phyloP scores from a whole-genome alignment of 2,888 invertebrate species.

The Acleris sparsana region DNA sequence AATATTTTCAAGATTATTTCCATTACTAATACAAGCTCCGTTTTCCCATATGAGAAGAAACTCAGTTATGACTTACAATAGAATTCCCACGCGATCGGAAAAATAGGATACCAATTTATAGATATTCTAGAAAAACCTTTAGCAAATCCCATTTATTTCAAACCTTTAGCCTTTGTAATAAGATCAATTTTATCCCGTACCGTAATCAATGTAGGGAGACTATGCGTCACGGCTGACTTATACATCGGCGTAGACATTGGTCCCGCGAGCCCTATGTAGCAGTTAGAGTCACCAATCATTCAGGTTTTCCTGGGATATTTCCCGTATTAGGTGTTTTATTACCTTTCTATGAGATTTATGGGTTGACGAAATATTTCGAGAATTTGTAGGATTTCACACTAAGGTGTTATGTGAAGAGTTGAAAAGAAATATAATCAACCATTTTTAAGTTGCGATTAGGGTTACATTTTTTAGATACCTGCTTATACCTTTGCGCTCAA shows the following conservation, averaged over 20 bases:
- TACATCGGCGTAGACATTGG: constrained; percentile 41
- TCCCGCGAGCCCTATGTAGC: constrained; percentile 40
- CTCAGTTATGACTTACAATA: constrained; percentile 2
- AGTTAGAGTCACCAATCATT: constrained; percentile 39
- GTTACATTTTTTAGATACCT: too few relatives aligned
- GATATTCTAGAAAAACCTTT: neutral
- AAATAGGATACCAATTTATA: constrained; percentile 1
- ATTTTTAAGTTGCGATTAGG: too few relatives aligned
- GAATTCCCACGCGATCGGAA: neutral
- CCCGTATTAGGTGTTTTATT: constrained; percentile 8
- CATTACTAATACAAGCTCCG: too few relatives aligned
- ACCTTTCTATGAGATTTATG: neutral
- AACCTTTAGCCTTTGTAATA: constrained; percentile 36
- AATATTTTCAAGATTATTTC: too few relatives aligned
- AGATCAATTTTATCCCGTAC: constrained; percentile 31
- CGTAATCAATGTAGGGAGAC: constrained; percentile 37
- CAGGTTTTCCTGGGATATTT: constrained; percentile 19
- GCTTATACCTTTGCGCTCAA: too few relatives aligned
- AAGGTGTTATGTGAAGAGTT: too few relatives aligned
- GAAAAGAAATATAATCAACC: too few relatives aligned
- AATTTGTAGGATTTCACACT: too few relatives aligned
- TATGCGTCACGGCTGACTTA: constrained; percentile 37
- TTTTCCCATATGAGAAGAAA: too few relatives aligned
- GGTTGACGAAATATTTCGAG: neutral
- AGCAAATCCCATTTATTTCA: constrained; percentile 15